A percentile compares a stretch with the other conserved stretches of the same genome.
These are phyloP conservation scores for Tauraco hartlaubi DNA, from an alignment of 2,797 vertebrate species.

Conservation along the genomic window DNA sequence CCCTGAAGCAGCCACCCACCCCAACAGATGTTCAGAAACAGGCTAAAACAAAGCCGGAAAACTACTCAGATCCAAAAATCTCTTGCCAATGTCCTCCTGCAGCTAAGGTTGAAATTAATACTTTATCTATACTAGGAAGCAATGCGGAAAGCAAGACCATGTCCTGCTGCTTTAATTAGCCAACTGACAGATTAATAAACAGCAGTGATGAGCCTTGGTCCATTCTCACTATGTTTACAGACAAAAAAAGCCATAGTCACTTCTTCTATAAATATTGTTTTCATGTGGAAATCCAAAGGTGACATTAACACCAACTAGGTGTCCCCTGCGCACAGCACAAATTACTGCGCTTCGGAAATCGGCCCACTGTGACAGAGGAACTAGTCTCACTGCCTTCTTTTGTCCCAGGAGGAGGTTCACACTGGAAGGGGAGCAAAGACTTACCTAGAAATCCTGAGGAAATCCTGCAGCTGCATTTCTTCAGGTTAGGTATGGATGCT, in stretches of 20 bases:
- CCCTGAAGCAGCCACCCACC: slow-evolving; percentile 45
- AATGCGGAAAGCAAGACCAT: background rate
- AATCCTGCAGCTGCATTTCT: background rate
- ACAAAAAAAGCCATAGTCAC: background rate
- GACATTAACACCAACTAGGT: background rate
- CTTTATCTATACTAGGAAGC: background rate
- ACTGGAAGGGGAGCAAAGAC: background rate
- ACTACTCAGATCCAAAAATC: background rate
- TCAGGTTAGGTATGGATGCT: background rate
- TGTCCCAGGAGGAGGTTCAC: background rate
- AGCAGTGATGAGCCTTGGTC: background rate
- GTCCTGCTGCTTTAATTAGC: slow-evolving; percentile 4
- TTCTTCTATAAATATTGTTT: background rate
- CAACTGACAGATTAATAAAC: background rate
- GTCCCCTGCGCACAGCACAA: background rate
- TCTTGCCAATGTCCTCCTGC: background rate
- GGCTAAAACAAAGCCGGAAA: slow-evolving; percentile 40
- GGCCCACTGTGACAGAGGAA: background rate
- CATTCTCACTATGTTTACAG: background rate
- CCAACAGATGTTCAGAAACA: slow-evolving; percentile 50
- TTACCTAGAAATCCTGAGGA: background rate
- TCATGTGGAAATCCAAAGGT: background rate
- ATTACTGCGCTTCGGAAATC: background rate
- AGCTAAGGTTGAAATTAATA: background rate
- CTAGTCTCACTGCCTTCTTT: background rate